These are phyloP conservation scores for Campoplex nolae DNA, from an alignment of 2,888 invertebrate genomes.

Conservation along the genomic window DNA sequence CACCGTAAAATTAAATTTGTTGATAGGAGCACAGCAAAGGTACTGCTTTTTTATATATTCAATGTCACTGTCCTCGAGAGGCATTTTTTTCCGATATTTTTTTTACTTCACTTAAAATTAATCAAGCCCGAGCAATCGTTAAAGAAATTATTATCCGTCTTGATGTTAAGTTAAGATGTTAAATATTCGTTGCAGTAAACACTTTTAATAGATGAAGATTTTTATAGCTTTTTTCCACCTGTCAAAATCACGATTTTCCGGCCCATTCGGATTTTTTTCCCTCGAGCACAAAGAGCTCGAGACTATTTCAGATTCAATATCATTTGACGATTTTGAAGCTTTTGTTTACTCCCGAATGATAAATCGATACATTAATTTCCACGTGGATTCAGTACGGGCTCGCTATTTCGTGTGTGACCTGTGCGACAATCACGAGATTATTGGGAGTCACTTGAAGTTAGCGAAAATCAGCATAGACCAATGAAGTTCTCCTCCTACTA, in stretches of 20 bases:
- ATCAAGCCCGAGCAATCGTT: not conserved
- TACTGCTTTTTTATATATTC: constrained; percentile 76
- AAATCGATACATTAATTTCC: constrained; percentile 24
- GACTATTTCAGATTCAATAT: not conserved
- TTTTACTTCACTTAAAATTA: not conserved
- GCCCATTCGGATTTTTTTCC: not conserved
- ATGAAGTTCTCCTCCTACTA: too few relatives aligned
- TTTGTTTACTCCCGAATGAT: constrained; percentile 10
- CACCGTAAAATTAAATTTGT: constrained; percentile 75
- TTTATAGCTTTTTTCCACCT: not conserved
- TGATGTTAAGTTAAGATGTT: not conserved
- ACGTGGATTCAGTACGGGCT: constrained; percentile 9
- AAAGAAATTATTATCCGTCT: not conserved
- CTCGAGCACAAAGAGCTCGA: not conserved
- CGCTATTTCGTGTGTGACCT: not conserved
- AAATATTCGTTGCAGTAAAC: not conserved
- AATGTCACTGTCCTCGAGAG: constrained; percentile 46
- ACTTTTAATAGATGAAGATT: not conserved
- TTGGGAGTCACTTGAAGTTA: not conserved
- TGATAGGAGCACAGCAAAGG: constrained; percentile 77
- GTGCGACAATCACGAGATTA: not conserved
- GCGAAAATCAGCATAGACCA: not conserved
- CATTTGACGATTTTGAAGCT: not conserved
- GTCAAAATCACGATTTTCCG: not conserved
- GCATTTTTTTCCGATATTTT: constrained; percentile 23